A percentile compares a stretch with the other conserved stretches of the same genome.
Conservation (phyloP, 1,140 invertebrate species). For the Doryteuthis pealeii region DNA sequence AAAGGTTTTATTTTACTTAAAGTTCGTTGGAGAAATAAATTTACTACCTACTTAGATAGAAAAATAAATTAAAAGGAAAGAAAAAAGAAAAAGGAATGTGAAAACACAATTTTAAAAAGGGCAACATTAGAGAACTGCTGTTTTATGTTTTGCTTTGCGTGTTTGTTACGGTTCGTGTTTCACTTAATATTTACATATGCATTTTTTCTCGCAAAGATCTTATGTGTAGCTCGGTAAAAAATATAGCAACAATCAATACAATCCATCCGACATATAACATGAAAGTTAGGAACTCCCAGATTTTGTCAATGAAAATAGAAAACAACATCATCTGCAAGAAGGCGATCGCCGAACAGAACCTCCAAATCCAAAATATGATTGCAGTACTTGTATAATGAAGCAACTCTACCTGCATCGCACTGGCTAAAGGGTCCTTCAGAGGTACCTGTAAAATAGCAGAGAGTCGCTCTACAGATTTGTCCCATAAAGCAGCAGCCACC, state of each 20-base stretch:
- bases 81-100: no score
- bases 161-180: no score
- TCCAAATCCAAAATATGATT: constrained; percentile 74
- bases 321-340: constrained; percentile 74
- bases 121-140: no score
- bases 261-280: constrained; percentile 28
- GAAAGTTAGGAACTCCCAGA: constrained; percentile 43
- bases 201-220: constrained; percentile 24
- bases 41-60: no score
- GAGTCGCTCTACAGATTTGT: constrained; percentile 30
- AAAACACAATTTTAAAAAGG: no score
- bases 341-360: constrained; percentile 77
- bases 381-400: constrained; percentile 71
- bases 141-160: no score
- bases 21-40: no score
- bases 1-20: no score
- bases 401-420: constrained; percentile 61
- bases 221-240: constrained; percentile 25
- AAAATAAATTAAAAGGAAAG: no score
- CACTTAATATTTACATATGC: neutral
- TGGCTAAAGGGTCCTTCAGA: neutral
- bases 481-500: constrained; percentile 41
- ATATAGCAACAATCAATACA: constrained; percentile 20
- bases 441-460: neutral
- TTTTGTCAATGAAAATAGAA: constrained; percentile 77